Base-by-base conservation (phyloP, 1,140 invertebrate species). In the Diploscapter pachys region DNA sequence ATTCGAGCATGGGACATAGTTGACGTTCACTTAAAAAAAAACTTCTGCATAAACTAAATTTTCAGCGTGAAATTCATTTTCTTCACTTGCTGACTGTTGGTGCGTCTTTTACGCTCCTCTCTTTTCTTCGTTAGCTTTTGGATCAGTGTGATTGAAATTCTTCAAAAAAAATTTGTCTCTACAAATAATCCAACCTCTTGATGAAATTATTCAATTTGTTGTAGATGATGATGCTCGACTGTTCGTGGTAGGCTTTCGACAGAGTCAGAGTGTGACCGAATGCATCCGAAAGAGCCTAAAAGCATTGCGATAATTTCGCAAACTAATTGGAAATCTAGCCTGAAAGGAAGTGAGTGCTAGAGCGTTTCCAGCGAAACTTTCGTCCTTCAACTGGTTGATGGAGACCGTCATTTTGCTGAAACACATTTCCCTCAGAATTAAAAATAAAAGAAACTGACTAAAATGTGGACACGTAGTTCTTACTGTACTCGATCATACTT, bases 191-290 rank as follows among this genome's bases (percentile, higher is more conserved):
- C 59, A 56, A 83, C 82, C 79, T 81, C 70, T 83, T 81, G 13
- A 77, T 64, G 67, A 83, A 83, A 55, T 13, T 56, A 8, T 72
- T 63, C 9, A 85, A 63, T 57, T 76, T 73, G 8, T 59, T 68
- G 53, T 63, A 52, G 31, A 86, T 63, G 3, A 79, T 59, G 11
- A 80, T 77, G 64, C 73, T 81, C 4, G 83, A 74, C 31, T 80
- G 63, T 51, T 85, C 84, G n/a, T 84, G 75, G 54, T 83, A 72
- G 3, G 64, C 72, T 65, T 80, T 79, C 59, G 83, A 80, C 3
- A 84, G 69, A 70, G 77, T 68, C 3, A 85, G 78, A 50, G 84
- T 80, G 51, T 85, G 81, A 5, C 76, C 76, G 59, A 82, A 79
- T 5, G 83, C 78, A 56, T 84, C 83, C n/a, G 82, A 76, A 8